Evolutionary conservation across 2,113 vertebrate genomes (phyloP), one percentile per base, ranked within the genome.

Genomic region (Dromaius novaehollandiae): DNA sequence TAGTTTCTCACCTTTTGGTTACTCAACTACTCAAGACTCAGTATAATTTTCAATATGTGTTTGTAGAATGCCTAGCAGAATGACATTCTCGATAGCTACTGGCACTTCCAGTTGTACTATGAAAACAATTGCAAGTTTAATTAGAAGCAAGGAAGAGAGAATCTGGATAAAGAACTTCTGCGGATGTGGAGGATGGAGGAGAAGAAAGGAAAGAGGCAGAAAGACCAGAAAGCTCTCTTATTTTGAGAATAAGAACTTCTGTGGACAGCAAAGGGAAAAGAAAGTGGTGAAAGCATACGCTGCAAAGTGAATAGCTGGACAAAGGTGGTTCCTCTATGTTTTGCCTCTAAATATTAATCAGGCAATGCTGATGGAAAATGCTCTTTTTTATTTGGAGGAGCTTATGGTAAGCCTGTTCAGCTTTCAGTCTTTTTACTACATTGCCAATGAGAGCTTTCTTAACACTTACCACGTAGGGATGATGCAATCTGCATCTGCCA

Each of bases 11-110:
- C 9, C 2, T 56, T 60, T 82, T 66, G 15, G 16, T 42, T 30
- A 26, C 34, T 61, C 28, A 42, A 19, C 4, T 68, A 7, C 53
- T 53, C 56, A 82, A 78, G 34, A 50, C 13, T 14, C 0, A 0
- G 12, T 34, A 36, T 10, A 38, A 0, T 46, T 86, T 25, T 30
- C 34, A 60, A 3, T 34, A 22, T 21, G 5, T 74, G 8, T 36
- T 89, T 82, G 42, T 19, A 82, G n/a, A 89, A 82, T 32, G 11
- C 8, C 6, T 40, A 66, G 20, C 14, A 77, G 21, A 94, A 86
- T 48, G 11, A 58, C 4, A 42, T 42, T 73, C 12, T 90, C 38
- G 14, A 11, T 38, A 55, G 28, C 4, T 56, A 11, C 32, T 65
- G 25, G 30, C 24, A 68, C 16, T 1, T 68, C 13, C n/a, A 44